phyloP scores from a whole-genome alignment of 2,797 vertebrate species.

The Sarcoramphus papa region DNA sequence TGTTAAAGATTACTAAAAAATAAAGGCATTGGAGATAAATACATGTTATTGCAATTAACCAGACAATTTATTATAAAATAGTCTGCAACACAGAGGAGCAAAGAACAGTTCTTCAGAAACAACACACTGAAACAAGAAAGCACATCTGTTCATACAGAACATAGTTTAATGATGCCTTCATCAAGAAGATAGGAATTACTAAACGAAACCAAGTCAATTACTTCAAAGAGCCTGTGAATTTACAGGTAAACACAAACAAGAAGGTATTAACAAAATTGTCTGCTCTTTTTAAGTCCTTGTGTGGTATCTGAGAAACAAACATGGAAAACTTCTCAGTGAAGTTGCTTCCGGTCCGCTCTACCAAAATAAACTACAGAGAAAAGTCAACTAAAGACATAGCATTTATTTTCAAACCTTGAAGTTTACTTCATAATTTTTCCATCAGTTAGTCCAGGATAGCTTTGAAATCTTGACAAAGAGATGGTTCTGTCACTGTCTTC shows the following conservation, averaged over 20 bases:
- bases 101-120: not conserved
- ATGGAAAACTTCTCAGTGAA: not conserved
- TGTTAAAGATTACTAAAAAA: not conserved
- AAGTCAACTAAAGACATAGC: not conserved
- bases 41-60: not conserved
- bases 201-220: not conserved
- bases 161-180: not conserved
- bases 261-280: not conserved
- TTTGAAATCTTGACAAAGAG: conserved; percentile 65
- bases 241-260: not conserved
- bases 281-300: not conserved
- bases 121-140: not conserved
- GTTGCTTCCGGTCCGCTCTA: not conserved
- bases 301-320: not conserved
- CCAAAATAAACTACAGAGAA: not conserved
- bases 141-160: not conserved
- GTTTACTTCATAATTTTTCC: too few relatives aligned
- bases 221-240: not conserved
- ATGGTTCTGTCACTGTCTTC: conserved; percentile 9
- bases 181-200: not conserved
- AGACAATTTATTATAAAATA: not conserved
- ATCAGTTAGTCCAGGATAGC: conserved; percentile 64
- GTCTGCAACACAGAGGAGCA: not conserved
- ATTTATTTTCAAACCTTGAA: not conserved
- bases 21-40: not conserved